These are phyloP conservation scores for Clamator glandarius DNA, from an alignment of 2,797 vertebrate species.

Conservation along the genomic window DNA sequence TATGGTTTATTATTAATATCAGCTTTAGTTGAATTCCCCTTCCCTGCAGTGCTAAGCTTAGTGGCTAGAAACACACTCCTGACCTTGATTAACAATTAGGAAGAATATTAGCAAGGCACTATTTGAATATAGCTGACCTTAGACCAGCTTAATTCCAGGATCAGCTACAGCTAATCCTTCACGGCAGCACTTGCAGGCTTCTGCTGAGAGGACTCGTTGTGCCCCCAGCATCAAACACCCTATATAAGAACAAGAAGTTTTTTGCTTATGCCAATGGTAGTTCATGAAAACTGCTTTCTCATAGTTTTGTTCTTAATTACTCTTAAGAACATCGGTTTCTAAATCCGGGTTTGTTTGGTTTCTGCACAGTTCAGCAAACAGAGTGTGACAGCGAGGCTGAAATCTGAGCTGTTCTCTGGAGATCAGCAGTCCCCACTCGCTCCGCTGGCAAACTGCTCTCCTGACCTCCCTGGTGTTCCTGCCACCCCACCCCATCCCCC, in stretches of 20 bases:
- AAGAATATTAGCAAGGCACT: background rate
- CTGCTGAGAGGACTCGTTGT: background rate
- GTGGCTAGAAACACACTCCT: background rate
- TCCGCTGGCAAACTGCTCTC: background rate
- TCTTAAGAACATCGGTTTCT: background rate
- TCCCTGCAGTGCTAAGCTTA: background rate
- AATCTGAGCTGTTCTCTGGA: background rate
- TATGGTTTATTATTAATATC: background rate
- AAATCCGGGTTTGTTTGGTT: background rate
- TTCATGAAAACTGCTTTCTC: background rate
- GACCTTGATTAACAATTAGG: background rate
- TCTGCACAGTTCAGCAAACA: background rate
- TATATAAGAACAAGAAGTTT: background rate
- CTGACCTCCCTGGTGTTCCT: background rate
- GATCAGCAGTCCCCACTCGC: background rate
- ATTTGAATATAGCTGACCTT: background rate
- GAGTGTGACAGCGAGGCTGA: background rate
- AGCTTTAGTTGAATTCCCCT: background rate
- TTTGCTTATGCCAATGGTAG: rapidly evolving
- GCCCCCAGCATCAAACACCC: background rate
- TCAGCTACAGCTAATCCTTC: background rate
- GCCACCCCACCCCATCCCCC: background rate
- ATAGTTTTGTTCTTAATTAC: background rate
- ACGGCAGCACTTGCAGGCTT: background rate
- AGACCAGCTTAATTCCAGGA: background rate